Conservation (phyloP, 2,797 vertebrate genomes). For the Parauchenoglanis ngamensis region DNA sequence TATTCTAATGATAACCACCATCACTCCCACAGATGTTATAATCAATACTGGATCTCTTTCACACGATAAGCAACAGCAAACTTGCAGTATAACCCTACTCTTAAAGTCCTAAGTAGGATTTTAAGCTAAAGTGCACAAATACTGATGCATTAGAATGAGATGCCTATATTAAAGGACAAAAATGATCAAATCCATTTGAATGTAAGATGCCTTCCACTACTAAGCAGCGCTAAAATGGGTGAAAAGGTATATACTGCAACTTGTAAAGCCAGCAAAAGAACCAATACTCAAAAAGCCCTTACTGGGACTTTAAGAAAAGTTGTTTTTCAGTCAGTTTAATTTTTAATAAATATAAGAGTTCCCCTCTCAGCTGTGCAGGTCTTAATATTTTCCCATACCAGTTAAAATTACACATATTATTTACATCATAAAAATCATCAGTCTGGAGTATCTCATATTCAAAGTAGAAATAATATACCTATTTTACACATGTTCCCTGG, state of each 20-base stretch:
- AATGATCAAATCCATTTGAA: slow-evolving; percentile 10
- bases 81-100: background rate
- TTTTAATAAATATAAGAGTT: slow-evolving; percentile 3
- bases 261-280: background rate
- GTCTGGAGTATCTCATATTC: slow-evolving; percentile 15
- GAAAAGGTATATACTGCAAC: background rate
- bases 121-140: slow-evolving; percentile 25
- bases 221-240: background rate
- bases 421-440: slow-evolving; percentile 51
- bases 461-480: slow-evolving; percentile 31
- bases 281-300: background rate
- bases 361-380: background rate
- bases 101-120: slow-evolving; percentile 7
- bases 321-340: background rate
- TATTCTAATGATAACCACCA: slow-evolving; percentile 26
- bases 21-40: background rate
- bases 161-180: slow-evolving; percentile 7
- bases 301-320: slow-evolving; percentile 9
- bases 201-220: background rate
- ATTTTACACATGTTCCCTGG: slow-evolving; percentile 24
- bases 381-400: slow-evolving; percentile 16
- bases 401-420: slow-evolving; percentile 50
- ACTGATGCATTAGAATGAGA: background rate
- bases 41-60: background rate
- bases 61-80: slow-evolving; percentile 28